Base-by-base conservation (phyloP, 2,113 vertebrate species). In the Psophia crepitans region DNA sequence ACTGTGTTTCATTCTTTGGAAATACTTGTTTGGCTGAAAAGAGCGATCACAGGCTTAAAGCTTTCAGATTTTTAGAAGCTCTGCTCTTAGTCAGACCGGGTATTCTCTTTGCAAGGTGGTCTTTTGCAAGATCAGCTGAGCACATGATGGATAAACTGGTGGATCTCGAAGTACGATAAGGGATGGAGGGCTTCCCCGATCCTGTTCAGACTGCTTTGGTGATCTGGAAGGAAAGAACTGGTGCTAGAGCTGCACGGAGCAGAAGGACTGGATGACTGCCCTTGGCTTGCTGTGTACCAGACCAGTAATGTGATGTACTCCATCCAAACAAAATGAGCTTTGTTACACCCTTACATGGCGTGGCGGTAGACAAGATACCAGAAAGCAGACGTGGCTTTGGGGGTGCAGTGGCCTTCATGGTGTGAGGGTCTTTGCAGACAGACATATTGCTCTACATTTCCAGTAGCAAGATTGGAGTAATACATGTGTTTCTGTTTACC, bases 361-460 rank as follows among this genome's bases (percentile, higher is more conserved):
- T 2, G 8, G 21, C 3, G 1, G 32, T 33, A 57, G 54, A 48
- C 26, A 20, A 1, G 5, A 26, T 41, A 54, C 48, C 3, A 0
- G 39, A 77, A 56, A 30, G 18, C 10, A 33, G 65, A 39, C 9
- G 0, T 22, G 26, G 35, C 57, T 56, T 64, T 32, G 32, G 63
- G 57, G 22, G 12, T 24, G 21, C 69, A 37, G 30, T 54, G 26
- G 3, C 53, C 41, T 41, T 75, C 20, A 5, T 10, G 14, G 18
- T 27, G 24, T 18, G 53, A 86, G 58, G 24, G 23, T 9, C 53
- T 49, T 66, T 66, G 74, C 51, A 20, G 24, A n/a, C 61, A 66
- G 26, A 66, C 44, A 10, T 32, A 27, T 12, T 27, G 33, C 20
- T 56, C 46, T 81, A 11, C 41, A 4, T 74, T 81, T 75, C 54